Base-by-base conservation (phyloP, 2,113 vertebrate species). In the Oncorhynchus keta region DNA sequence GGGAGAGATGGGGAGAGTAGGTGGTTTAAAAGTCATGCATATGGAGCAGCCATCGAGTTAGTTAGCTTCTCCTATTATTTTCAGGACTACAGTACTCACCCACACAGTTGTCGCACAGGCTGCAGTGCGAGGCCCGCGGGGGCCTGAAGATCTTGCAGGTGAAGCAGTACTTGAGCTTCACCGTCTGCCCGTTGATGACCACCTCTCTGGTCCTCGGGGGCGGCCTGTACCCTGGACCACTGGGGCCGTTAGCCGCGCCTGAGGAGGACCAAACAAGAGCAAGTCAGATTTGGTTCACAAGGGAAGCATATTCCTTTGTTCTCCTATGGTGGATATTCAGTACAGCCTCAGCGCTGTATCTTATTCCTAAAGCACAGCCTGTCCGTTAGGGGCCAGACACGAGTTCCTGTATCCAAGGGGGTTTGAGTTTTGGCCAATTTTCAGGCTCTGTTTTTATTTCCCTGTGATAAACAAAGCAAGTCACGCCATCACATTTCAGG, bases 141-240 rank as follows among this genome's bases (percentile, higher is more conserved):
- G 97, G 97, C 74, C 97, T 92, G 93, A 98, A 97, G 89, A 98
- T 97, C 89, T 97, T 98, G 92, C 97, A 98, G 91, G 97, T 98
- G 90, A 98, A 98, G 92, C 97, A 98, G 77, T 97, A 98, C 82
- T 98, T 98, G 76, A 98, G 92, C 92, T 96, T 97, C 83, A 98
- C 96, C 12, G 95, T 94, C 91, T 98, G 97, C 18, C 97, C 96
- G 79, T 97, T 98, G 92, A 98, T 96, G 83, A 95, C 84, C 73
- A 98, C 94, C 90, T 98, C 97, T 92, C 95, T 95, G 89, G 95
- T 97, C 91, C 96, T 93, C 86, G 96, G 96, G 68, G 97, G 96
- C 1, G 96, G 94, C 61, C 95, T 94, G 79, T 96, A 96, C 84
- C 96, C 95, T 83, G 93, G 94, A 76, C 94, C 93, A 89, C 93